These are phyloP conservation scores for Elachura formosa DNA, from an alignment of 2,113 vertebrate species.

Conservation along the genomic window DNA sequence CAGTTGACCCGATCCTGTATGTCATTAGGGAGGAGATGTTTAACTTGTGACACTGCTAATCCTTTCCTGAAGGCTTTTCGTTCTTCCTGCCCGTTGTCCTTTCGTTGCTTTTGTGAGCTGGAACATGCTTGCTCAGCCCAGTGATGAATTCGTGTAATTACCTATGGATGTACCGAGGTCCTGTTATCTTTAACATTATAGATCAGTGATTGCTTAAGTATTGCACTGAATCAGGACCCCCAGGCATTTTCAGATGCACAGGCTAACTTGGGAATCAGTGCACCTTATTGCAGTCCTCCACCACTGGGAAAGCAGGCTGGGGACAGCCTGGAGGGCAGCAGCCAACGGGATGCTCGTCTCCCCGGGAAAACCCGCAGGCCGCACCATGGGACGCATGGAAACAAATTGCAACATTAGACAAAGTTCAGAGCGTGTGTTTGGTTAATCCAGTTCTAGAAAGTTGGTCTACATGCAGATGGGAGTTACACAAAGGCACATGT, in stretches of 20 bases:
- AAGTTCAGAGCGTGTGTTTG: neutral
- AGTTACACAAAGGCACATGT: neutral
- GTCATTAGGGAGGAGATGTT: constrained; percentile 64
- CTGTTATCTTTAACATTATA: constrained; percentile 47
- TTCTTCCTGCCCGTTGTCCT: constrained; percentile 52
- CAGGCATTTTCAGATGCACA: neutral
- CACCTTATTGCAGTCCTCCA: neutral
- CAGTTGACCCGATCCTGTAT: constrained; percentile 53
- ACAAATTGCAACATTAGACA: neutral
- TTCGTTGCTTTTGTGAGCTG: constrained; percentile 53
- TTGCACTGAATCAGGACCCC: constrained; percentile 39
- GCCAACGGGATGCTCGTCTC: rapidly evolving
- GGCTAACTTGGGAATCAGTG: neutral
- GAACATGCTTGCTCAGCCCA: constrained; percentile 52
- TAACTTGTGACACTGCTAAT: constrained; percentile 62
- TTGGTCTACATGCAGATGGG: neutral
- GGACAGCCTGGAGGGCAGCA: neutral
- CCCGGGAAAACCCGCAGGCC: neutral
- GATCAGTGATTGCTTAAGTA: constrained; percentile 33
- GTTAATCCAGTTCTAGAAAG: neutral
- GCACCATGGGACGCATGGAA: rapidly evolving
- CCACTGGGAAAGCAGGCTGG: neutral
- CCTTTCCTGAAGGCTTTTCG: constrained; percentile 64
- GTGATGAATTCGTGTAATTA: constrained; percentile 40
- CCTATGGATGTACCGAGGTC: neutral